These are phyloP conservation scores for Pardalotus punctatus DNA, from an alignment of 2,113 vertebrate species.

Conservation along the genomic window DNA sequence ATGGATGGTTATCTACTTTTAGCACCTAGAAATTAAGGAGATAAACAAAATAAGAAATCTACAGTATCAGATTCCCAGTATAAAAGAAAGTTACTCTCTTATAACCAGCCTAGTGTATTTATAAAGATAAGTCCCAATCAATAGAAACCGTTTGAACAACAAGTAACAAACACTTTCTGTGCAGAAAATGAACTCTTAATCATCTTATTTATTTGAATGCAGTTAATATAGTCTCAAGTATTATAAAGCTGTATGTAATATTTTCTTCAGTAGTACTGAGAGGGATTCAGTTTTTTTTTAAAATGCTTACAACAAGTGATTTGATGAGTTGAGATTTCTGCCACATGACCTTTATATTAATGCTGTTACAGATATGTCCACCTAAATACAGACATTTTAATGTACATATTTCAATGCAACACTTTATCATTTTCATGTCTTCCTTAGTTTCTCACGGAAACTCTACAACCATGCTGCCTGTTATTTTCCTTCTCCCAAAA, in stretches of 20 bases:
- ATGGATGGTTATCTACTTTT: not conserved
- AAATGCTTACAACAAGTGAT: not conserved
- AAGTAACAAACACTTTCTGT: not conserved
- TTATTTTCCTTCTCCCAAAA: not conserved
- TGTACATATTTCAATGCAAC: not conserved
- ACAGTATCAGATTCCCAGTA: not conserved
- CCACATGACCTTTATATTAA: not conserved
- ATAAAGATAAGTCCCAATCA: not conserved
- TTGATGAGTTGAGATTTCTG: not conserved
- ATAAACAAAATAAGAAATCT: not conserved
- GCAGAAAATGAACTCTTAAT: not conserved
- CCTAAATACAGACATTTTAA: not conserved
- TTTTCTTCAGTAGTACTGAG: not conserved
- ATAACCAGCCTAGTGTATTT: not conserved
- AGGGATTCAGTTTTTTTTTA: not conserved
- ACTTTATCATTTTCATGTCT: not conserved
- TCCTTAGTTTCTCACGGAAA: not conserved
- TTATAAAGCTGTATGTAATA: not conserved
- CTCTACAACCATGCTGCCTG: too few species aligned
- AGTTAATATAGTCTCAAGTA: not conserved
- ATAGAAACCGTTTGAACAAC: not conserved
- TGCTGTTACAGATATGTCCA: not conserved
- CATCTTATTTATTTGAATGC: not conserved
- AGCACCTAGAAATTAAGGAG: conserved; percentile 50
- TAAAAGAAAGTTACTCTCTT: not conserved